Conservation (phyloP, 1,140 invertebrate species). For the Zelostemma sp. region DNA sequence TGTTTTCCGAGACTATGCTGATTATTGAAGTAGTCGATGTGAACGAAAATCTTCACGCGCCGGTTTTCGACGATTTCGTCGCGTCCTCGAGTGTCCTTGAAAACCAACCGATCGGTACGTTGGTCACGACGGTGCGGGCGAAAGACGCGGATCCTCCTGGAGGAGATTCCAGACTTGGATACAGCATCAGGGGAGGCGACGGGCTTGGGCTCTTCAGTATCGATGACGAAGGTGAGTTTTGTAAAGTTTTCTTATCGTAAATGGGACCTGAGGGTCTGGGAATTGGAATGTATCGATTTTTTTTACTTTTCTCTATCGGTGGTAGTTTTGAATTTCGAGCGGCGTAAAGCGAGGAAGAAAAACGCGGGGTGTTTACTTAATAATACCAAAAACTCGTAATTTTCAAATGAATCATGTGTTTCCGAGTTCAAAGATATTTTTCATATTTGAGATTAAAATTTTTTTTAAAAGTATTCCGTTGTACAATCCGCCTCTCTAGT, state of each 20-base stretch:
- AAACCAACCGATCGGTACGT: conserved; percentile 80
- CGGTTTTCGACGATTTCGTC: conserved; percentile 87
- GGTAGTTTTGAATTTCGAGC: no score
- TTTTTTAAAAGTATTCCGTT: no score
- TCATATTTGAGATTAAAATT: no score
- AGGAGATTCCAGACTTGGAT: conserved; percentile 84
- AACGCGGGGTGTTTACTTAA: no score
- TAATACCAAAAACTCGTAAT: no score
- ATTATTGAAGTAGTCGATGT: conserved; percentile 93
- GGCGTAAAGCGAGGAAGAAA: no score
- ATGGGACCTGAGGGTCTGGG: no score
- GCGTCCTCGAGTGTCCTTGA: conserved; percentile 79
- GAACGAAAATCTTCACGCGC: conserved; percentile 90
- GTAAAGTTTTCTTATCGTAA: background rate
- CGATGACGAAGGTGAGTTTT: conserved; percentile 85
- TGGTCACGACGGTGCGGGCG: conserved; percentile 83
- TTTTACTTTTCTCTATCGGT: no score
- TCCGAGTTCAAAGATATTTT: no score
- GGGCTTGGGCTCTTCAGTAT: conserved; percentile 93
- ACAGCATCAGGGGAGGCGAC: conserved; percentile 89
- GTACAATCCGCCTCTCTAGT: no score
- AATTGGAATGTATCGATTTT: no score
- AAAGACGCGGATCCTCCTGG: conserved; percentile 83
- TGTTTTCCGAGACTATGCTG: conserved; percentile 81
- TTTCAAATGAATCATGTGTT: no score